Percentiles rank a stretch among this genome's conserved stretches.
Evolutionary conservation across 1,140 invertebrate species (phyloP).

Genomic region (Akabosia matsudoensis): DNA sequence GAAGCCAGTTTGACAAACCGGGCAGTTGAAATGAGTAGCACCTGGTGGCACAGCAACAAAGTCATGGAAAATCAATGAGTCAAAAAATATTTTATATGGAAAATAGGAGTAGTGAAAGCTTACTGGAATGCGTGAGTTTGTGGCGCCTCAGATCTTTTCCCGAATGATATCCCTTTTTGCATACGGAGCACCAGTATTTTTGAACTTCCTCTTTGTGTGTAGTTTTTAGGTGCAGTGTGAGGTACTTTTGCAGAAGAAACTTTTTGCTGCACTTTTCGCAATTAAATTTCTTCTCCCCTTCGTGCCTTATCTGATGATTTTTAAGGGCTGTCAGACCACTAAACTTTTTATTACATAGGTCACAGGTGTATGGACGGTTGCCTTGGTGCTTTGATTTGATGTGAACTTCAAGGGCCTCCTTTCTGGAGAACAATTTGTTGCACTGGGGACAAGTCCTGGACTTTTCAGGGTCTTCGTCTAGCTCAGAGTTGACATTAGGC

Average conservation of each 20-base stretch:
- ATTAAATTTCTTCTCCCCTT: neutral
- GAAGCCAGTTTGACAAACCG: neutral
- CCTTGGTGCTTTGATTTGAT: neutral
- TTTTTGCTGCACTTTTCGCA: neutral
- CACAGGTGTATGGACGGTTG: neutral
- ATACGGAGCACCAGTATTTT: neutral
- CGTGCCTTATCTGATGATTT: neutral
- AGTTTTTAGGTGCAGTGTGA: neutral
- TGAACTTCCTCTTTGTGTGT: neutral
- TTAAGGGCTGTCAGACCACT: neutral
- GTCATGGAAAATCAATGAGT: no score
- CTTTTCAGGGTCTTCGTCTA: neutral
- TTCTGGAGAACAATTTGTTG: neutral
- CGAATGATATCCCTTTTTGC: neutral
- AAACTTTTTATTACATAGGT: neutral
- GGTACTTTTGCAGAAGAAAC: slow-evolving; percentile 3
- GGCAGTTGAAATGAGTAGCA: neutral
- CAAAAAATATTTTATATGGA: no score
- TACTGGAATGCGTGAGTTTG: neutral
- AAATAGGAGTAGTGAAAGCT: no score
- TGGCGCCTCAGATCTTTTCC: neutral
- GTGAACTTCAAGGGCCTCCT: neutral
- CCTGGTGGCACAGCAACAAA: no score
- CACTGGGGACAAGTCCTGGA: neutral
- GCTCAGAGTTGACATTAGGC: neutral